A percentile compares a stretch with the other conserved stretches of the same genome.
phyloP scores from a whole-genome alignment of 1,140 invertebrate species.

The Trichoplusia ni region DNA sequence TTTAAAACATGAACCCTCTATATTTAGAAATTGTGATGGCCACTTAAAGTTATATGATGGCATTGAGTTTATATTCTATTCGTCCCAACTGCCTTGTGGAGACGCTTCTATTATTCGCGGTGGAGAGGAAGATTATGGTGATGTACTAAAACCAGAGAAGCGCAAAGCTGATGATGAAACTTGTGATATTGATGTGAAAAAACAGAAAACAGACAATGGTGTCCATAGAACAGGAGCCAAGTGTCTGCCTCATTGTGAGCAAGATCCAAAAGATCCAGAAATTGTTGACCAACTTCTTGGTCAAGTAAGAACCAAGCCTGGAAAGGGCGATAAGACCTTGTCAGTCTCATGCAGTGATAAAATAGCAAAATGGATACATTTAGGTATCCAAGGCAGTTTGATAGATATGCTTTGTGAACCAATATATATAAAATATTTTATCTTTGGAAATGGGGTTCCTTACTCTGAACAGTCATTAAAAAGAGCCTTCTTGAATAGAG shows the following conservation, averaged over 20 bases:
- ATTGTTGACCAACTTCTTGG: slow-evolving; percentile 87
- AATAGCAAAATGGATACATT: slow-evolving; percentile 92
- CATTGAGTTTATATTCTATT: slow-evolving; percentile 92
- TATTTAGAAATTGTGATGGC: slow-evolving; percentile 59
- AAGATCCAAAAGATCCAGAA: slow-evolving; percentile 83
- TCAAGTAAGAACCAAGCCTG: slow-evolving; percentile 94
- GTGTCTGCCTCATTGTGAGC: slow-evolving; percentile 83
- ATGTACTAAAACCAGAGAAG: slow-evolving; percentile 54
- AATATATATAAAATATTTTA: slow-evolving; percentile 87
- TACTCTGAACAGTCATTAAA: slow-evolving; percentile 84
- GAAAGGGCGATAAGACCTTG: slow-evolving; percentile 93
- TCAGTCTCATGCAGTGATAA: slow-evolving; percentile 98
- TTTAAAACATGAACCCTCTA: slow-evolving; percentile 65
- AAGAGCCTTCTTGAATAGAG: slow-evolving; percentile 83
- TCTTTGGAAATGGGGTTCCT: slow-evolving; percentile 86
- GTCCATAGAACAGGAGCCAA: slow-evolving; percentile 95
- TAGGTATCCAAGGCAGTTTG: slow-evolving; percentile 92
- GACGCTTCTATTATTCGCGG: slow-evolving; percentile 93
- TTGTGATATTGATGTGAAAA: slow-evolving; percentile 51
- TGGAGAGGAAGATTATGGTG: slow-evolving; percentile 55
- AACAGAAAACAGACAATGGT: slow-evolving; percentile 80
- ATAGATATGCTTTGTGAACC: slow-evolving; percentile 86
- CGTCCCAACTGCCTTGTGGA: slow-evolving; percentile 94
- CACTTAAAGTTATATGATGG: slow-evolving; percentile 82
- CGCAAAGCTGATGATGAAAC: slow-evolving; percentile 38